Base-by-base conservation (phyloP, 2,888 invertebrate species). In the Linyphia triangularis region DNA sequence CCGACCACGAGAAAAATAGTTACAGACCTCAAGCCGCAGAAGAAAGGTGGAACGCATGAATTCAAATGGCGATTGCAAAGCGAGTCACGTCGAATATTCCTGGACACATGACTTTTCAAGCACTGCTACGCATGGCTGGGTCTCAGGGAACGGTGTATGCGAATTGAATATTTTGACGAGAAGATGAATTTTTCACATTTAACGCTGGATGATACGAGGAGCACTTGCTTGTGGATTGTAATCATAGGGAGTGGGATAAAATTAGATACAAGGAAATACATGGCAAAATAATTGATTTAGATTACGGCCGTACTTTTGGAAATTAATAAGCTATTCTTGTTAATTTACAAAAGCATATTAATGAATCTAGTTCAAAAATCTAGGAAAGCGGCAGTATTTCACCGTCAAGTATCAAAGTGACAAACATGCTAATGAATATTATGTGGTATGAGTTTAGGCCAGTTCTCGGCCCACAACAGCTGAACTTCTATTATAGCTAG, bases 91-190 rank as follows among this genome's bases (percentile, higher is more conserved):
- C 40, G 57, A 22, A 33, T 40, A 70, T 57, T 77, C 67, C 69
- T 84, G 84, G 84, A 75, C 83, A 73, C 43, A 73, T 83, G 83
- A 73, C 83, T 83, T 83, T 83, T 83, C 83, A 83, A 83, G 75
- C 75, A 67, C 75, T 67, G 67, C 84, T 40, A 69, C 75, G 84
- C 84, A 61, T 85, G 84, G 84, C 19, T 85, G 65, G 75, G 51
- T 75, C 59, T 85, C 75, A 85, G 84, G 16, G 77, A 85, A 85
- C 40, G 59, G 67, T 19, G 57, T 67, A 85, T 85, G 84, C 43
- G 84, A 63, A 77, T 75, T 85, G 84, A 85, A 85, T 85, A 85
- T 77, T 85, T 85, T 77, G 70, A 69, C 30, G 67, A 65, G 28
- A 40, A 28, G 57, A 85, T 85, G 84, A 85, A 77, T 75, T 75